A percentile compares a stretch with the other conserved stretches of the same genome.
Conservation (phyloP, 35 echinoderm and acorn worm genomes). For the Nesometra sesokonis region DNA sequence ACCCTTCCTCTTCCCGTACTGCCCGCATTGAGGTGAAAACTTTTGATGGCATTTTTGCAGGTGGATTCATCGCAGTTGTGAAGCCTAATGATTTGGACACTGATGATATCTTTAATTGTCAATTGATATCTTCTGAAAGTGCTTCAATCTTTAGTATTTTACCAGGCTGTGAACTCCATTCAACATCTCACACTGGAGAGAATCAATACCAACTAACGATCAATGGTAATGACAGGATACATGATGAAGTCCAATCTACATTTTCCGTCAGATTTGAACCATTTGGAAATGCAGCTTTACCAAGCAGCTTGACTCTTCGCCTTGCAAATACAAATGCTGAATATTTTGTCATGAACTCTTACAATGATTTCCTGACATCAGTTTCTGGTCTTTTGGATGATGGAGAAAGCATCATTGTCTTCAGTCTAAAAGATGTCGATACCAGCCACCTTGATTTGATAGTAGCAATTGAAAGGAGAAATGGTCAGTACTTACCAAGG, state of each 20-base stretch:
- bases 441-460: constrained; percentile 44
- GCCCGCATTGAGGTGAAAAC: constrained; percentile 84
- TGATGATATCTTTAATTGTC: constrained; percentile 64
- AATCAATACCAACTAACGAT: constrained; percentile 37
- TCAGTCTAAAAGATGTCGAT: constrained; percentile 50
- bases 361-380: constrained; percentile 50
- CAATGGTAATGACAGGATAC: constrained; percentile 63
- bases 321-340: constrained; percentile 27
- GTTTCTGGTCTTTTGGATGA: constrained; percentile 37
- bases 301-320: constrained; percentile 61
- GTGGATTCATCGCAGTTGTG: constrained; percentile 60
- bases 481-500: constrained; percentile 28
- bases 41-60: constrained; percentile 57
- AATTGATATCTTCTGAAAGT: constrained; percentile 47
- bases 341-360: constrained; percentile 45
- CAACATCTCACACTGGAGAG: constrained; percentile 39
- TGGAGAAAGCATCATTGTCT: constrained; percentile 57
- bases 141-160: constrained; percentile 47
- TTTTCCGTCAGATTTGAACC: constrained; percentile 58
- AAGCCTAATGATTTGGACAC: constrained; percentile 68
- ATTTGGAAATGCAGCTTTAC: constrained; percentile 52
- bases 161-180: constrained; percentile 47
- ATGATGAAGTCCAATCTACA: constrained; percentile 43
- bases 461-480: constrained; percentile 51
- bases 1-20: constrained; percentile 61